Conservation (phyloP, 2,888 invertebrate species). For the Charanyca ferruginea region DNA sequence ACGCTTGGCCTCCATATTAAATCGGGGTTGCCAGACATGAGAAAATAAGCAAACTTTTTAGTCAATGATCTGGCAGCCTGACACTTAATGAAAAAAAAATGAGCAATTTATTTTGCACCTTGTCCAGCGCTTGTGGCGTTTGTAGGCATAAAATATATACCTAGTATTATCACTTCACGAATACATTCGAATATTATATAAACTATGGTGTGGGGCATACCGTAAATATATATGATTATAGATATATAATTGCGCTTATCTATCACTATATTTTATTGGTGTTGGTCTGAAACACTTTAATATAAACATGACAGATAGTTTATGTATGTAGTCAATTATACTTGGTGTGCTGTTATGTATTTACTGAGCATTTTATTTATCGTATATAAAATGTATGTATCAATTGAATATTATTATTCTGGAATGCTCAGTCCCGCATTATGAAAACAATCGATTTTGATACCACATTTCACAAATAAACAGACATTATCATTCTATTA, state of each 20-base stretch:
- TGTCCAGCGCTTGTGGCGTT: slow-evolving; percentile 89
- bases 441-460: slow-evolving; percentile 61
- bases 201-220: slow-evolving; percentile 72
- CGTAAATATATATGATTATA: slow-evolving; percentile 69
- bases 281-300: slow-evolving; percentile 71
- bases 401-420: slow-evolving; percentile 37
- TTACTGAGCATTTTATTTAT: slow-evolving; percentile 55
- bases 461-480: not conserved
- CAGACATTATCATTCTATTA: not conserved
- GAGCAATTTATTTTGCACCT: slow-evolving; percentile 85
- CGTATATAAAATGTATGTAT: slow-evolving; percentile 45
- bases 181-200: slow-evolving; percentile 68
- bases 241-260: slow-evolving; percentile 74
- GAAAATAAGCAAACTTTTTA: slow-evolving; percentile 61
- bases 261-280: slow-evolving; percentile 70
- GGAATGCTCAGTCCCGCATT: slow-evolving; percentile 55
- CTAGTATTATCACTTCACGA: slow-evolving; percentile 75
- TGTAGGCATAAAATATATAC: slow-evolving; percentile 79
- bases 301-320: slow-evolving; percentile 56
- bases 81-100: slow-evolving; percentile 68
- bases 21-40: slow-evolving; percentile 83
- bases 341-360: slow-evolving; percentile 64
- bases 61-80: slow-evolving; percentile 80
- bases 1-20: slow-evolving; percentile 87
- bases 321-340: slow-evolving; percentile 67